Evolutionary conservation across 2,888 invertebrate genomes (phyloP), one percentile per base, ranked within the genome.

Genomic region (Apoda limacodes): DNA sequence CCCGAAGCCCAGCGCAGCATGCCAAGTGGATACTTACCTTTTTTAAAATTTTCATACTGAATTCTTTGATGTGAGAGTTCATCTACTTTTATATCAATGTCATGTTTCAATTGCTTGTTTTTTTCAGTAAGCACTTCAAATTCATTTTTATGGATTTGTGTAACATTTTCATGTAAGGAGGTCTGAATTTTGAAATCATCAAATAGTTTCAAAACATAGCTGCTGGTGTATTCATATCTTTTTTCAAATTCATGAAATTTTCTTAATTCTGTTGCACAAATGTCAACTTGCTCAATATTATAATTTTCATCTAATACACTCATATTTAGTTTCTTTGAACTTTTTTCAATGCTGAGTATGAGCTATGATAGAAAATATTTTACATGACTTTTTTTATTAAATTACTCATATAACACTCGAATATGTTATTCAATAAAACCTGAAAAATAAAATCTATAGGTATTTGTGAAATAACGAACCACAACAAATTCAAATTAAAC

Each of bases 21-120:
- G n/a, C n/a, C n/a, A n/a, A n/a, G n/a, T n/a, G n/a, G n/a, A n/a
- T n/a, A n/a, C n/a, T 5, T 41, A 71, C 78, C 75, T 55, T 61
- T 57, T 50, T 74, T 80, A 22, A 46, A 67, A 28, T 40, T 58
- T 41, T 66, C 65, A 48, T 71, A 76, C 25, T 62, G 58, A 13
- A 17, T 39, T 50, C 69, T 62, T 33, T 62, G 58, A 31, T 42
- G 45, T 4, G 60, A 42, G 24, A 70, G 39, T 31, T 58, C 60
- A 33, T 61, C 55, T 21, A 60, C 20, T 54, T 65, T 70, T 17
- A 15, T 37, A 9, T 68, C 72, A 20, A 75, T 63, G 25, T 66
- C 56, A 26, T 52, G 45, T 11, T 60, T 57, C 22, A 74, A 25
- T 22, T 58, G 48, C 43, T 59, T 69, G 45, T 78, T 80, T 33